Evolutionary conservation across 2,797 vertebrate species (phyloP), one percentile per base, ranked within the genome.

Genomic region (Ctenochaetus hawaiiensis): DNA sequence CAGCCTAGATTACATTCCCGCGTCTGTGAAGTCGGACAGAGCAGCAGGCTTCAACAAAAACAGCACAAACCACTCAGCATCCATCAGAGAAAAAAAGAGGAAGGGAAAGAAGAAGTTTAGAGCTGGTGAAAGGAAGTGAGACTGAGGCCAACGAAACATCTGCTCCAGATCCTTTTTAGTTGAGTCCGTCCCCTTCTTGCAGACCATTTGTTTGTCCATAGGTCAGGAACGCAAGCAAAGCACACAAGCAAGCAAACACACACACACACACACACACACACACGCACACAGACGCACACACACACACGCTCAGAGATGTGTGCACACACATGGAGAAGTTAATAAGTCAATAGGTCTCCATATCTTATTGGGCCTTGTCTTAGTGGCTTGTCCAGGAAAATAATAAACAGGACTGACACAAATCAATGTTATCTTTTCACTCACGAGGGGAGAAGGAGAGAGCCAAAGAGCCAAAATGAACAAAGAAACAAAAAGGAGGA

Each of bases 341-440:
- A 91, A 92, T 92, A 93, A 94, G 93, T 93, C 91, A 92, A 90
- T 82, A 72, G 34, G 6, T 83, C 88, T 91, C 84, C 90, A 80
- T 91, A 90, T 92, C 92, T 91, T 92, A 92, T 88, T 87, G 90
- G 90, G 89, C 89, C 83, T 92, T 85, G 86, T 91, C 78, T 85
- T 84, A 88, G 82, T 56, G 1, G 66, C 48, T 76, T 76, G 74
- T 80, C 79, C 49, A 18, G 54, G 65, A 82, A 90, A 93, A 94
- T 92, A 92, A 94, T 88, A 90, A 94, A 91, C 75, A 69, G 77
- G 85, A 86, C 88, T 53, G 90, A 92, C 89, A 90, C 93, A 93
- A 92, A 94, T 94, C 92, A 94, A 78, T 92, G 91, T 95, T 94
- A 93, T 94, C 93, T 94, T 94, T 94, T 95, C 91, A 92, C 92